Evolutionary conservation across 2,113 vertebrate genomes (phyloP).

Genomic region (Mellivora capensis): DNA sequence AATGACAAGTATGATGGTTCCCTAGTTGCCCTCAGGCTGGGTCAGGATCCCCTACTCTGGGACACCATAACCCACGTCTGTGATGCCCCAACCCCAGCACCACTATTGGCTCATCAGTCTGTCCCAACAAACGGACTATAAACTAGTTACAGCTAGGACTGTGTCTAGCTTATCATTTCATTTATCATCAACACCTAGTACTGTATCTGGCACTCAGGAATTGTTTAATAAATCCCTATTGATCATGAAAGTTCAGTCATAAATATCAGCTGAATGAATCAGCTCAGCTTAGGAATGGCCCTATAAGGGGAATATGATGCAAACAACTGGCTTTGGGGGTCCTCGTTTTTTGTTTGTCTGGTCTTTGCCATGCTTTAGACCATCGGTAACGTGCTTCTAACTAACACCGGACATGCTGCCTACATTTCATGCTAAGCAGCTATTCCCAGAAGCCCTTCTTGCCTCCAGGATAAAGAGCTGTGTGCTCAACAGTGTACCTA

Average conservation of each 20-base stretch:
- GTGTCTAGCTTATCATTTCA: neutral
- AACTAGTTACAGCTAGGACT: neutral
- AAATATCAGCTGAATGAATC: conserved; percentile 1
- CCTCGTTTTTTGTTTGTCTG: neutral
- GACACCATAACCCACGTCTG: neutral
- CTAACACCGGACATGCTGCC: neutral
- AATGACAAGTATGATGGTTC: neutral
- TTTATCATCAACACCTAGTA: neutral
- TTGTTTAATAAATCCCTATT: neutral
- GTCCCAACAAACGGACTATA: neutral
- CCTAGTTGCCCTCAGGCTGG: neutral
- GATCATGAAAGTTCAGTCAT: neutral
- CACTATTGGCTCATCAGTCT: neutral
- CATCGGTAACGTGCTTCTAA: neutral
- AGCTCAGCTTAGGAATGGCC: neutral
- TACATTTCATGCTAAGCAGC: conserved; percentile 1
- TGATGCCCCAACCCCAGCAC: neutral
- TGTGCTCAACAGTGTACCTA: conserved; percentile 32
- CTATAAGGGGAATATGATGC: neutral
- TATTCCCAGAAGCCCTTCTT: conserved; percentile 46
- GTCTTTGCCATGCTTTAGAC: neutral
- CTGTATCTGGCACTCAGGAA: neutral
- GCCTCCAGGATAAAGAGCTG: conserved; percentile 55
- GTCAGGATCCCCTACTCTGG: neutral
- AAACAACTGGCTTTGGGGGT: neutral